A percentile compares a stretch with the other conserved stretches of the same genome.
These are phyloP conservation scores for Stomorhina lunata DNA, from an alignment of 2,888 invertebrate genomes.

Conservation along the genomic window DNA sequence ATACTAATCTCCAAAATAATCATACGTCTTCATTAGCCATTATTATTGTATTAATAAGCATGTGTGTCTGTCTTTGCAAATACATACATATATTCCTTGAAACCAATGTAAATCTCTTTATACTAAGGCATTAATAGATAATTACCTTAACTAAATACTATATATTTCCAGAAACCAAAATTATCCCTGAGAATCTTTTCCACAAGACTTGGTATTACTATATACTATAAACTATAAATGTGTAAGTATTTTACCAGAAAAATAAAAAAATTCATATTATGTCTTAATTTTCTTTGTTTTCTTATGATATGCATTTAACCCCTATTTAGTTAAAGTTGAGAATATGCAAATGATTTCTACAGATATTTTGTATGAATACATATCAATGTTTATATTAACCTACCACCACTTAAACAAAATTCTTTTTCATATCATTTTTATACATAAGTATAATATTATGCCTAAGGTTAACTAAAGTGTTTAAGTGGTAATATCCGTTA, in stretches of 20 bases:
- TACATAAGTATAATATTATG: conserved; percentile 9
- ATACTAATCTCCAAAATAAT: background rate
- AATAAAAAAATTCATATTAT: background rate
- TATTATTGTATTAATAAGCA: background rate
- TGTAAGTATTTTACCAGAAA: background rate
- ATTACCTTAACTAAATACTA: too few relatives aligned
- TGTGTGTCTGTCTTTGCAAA: background rate
- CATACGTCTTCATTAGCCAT: background rate
- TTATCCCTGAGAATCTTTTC: too few relatives aligned
- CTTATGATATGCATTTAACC: conserved; percentile 45
- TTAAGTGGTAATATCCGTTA: conserved; percentile 61
- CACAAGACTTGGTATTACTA: background rate
- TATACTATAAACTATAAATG: background rate
- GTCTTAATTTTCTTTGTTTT: conserved; percentile 49
- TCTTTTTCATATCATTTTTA: background rate
- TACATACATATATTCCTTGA: too few relatives aligned
- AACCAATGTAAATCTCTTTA: too few relatives aligned
- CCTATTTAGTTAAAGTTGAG: conserved; percentile 39
- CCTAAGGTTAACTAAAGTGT: conserved; percentile 62
- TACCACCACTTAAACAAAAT: background rate
- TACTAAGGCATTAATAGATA: too few relatives aligned
- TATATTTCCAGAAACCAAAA: too few relatives aligned
- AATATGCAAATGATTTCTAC: conserved; percentile 57
- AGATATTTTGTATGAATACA: background rate
- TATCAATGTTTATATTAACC: too few relatives aligned